These are phyloP conservation scores for Neostethus bicornis DNA, from an alignment of 2,797 vertebrate species.

Conservation along the genomic window DNA sequence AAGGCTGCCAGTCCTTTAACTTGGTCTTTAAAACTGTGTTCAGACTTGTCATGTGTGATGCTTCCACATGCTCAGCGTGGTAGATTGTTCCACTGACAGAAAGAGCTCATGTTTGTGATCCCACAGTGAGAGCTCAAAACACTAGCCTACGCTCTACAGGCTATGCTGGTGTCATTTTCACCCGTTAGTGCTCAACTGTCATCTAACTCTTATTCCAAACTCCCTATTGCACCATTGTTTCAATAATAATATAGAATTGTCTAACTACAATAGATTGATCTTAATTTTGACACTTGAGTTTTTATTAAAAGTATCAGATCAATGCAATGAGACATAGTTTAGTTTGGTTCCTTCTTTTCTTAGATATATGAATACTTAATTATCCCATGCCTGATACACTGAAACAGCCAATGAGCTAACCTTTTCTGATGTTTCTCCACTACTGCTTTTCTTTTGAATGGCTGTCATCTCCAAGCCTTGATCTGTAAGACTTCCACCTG, in stretches of 20 bases:
- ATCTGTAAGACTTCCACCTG: constrained; percentile 23
- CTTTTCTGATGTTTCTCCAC: constrained; percentile 47
- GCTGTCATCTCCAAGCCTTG: constrained; percentile 42
- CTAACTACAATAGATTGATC: too few species aligned
- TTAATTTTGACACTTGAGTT: neutral
- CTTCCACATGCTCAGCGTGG: neutral
- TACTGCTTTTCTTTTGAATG: constrained; percentile 51
- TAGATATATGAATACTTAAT: constrained; percentile 33
- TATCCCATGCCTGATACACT: constrained; percentile 79
- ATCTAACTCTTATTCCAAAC: neutral
- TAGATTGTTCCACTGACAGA: neutral
- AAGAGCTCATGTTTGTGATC: neutral
- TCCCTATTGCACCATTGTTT: neutral
- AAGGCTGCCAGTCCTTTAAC: neutral
- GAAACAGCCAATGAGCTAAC: constrained; percentile 56
- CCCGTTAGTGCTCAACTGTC: neutral
- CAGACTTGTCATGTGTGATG: neutral
- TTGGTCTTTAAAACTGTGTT: neutral
- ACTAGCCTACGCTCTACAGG: neutral
- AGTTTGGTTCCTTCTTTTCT: neutral
- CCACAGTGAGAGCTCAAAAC: neutral
- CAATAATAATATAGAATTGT: neutral
- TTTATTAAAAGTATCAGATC: neutral
- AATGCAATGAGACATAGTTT: constrained; percentile 3
- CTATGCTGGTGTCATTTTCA: neutral